Percentiles rank a stretch among this genome's conserved stretches.
Evolutionary conservation across 2,888 invertebrate genomes (phyloP).

Genomic region (Litoditis marina): DNA sequence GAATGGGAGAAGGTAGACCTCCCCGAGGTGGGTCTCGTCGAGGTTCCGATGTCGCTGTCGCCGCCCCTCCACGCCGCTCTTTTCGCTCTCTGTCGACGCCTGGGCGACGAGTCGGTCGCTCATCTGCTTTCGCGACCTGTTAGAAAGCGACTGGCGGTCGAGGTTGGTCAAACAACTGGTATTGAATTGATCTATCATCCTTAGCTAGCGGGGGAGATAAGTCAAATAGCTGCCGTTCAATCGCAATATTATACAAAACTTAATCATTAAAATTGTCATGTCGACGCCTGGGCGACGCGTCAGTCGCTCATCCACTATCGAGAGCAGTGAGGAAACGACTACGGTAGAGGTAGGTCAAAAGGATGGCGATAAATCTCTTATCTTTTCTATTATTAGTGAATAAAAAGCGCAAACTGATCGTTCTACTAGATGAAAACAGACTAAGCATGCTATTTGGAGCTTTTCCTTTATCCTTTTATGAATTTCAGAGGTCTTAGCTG

Average conservation of each 20-base stretch:
- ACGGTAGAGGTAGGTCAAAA: too few relatives aligned
- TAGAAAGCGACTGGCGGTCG: conserved; percentile 11
- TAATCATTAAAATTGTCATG: too few relatives aligned
- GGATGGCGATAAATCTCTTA: too few relatives aligned
- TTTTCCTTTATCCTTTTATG: too few relatives aligned
- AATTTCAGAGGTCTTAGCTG: too few relatives aligned
- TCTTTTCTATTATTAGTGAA: too few relatives aligned
- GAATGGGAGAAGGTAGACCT: conserved; percentile 35
- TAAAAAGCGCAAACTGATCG: too few relatives aligned
- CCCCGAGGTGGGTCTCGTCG: conserved; percentile 29
- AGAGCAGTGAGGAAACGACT: conserved; percentile 9
- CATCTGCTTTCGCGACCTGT: conserved; percentile 26
- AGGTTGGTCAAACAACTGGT: conserved; percentile 4
- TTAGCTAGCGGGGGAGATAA: too few relatives aligned
- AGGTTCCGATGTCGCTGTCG: conserved; percentile 31
- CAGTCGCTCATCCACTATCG: conserved; percentile 32
- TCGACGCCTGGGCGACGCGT: conserved; percentile 20
- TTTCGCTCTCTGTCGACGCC: conserved; percentile 9
- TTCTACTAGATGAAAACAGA: too few relatives aligned
- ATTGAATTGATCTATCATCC: neutral
- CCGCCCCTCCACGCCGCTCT: conserved; percentile 23
- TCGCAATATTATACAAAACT: too few relatives aligned
- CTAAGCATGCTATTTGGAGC: too few relatives aligned
- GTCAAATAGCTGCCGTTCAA: too few relatives aligned
- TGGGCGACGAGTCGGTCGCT: conserved; percentile 26